phyloP scores from a whole-genome alignment of 2,113 vertebrate species.

The Alethe castanea region DNA sequence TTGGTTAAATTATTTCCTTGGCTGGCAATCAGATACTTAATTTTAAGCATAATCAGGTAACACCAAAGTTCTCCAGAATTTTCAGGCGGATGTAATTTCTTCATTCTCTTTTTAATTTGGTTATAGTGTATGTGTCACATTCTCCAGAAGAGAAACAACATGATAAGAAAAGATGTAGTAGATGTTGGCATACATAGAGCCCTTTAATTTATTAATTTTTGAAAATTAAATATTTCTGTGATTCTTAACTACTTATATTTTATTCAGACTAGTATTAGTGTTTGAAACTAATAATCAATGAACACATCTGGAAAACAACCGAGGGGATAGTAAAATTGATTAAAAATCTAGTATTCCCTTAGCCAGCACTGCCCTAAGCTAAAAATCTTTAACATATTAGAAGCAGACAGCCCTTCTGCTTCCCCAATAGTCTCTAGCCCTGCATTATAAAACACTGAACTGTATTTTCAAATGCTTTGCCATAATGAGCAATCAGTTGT shows the following conservation, averaged over 20 bases:
- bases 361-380: not conserved
- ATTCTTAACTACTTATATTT: not conserved
- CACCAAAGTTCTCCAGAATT: not conserved
- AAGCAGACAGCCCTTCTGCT: not conserved
- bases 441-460: not conserved
- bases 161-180: not conserved
- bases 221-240: not conserved
- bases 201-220: not conserved
- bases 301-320: not conserved
- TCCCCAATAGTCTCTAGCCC: not conserved
- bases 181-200: not conserved
- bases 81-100: not conserved
- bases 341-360: not conserved
- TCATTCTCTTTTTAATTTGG: not conserved
- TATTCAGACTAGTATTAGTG: not conserved
- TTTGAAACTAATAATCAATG: not conserved
- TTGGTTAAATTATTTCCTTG: not conserved
- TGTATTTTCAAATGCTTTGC: not conserved
- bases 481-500: not conserved
- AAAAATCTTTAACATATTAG: not conserved
- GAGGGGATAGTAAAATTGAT: not conserved
- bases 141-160: not conserved
- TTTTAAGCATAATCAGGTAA: not conserved
- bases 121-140: not conserved
- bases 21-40: not conserved